Percentiles rank a stretch among this genome's conserved stretches.
phyloP scores from a whole-genome alignment of 2,113 vertebrate genomes.

The Rhinichthys klamathensis region DNA sequence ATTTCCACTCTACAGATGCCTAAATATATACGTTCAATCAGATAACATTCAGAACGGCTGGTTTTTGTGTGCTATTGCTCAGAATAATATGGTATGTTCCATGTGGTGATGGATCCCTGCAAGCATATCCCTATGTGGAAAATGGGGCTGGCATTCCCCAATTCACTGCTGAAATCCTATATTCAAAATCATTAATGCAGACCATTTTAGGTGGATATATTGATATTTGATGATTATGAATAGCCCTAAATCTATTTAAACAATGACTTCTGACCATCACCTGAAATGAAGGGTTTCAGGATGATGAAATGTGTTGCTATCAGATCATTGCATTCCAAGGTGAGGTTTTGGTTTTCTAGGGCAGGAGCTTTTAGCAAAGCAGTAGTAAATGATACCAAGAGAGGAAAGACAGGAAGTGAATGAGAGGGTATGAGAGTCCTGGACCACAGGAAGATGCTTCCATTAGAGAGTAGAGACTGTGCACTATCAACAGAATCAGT shows the following conservation, averaged over 20 bases:
- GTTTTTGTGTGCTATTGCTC: background rate
- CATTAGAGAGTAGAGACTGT: background rate
- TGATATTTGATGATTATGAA: background rate
- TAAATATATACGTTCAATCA: background rate
- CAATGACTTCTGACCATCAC: background rate
- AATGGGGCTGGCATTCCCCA: constrained; percentile 4
- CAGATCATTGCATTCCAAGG: constrained; percentile 32
- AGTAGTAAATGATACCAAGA: constrained; percentile 42
- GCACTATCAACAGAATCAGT: background rate
- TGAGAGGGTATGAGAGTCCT: constrained; percentile 19
- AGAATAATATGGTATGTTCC: background rate
- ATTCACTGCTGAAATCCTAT: background rate
- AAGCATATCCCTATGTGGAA: background rate
- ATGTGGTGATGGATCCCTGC: constrained; percentile 10
- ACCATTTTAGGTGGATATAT: background rate
- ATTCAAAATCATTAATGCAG: background rate
- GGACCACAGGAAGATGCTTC: constrained; percentile 9
- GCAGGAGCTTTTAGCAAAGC: constrained; percentile 45
- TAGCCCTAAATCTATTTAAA: background rate
- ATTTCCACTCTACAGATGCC: background rate
- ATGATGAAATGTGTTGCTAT: constrained; percentile 1
- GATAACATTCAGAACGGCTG: background rate
- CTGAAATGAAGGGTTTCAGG: constrained; percentile 5
- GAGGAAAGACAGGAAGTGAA: constrained; percentile 36
- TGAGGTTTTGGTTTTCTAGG: constrained; percentile 51